Base-by-base conservation (phyloP, 2,797 vertebrate species). In the Apodemus agrarius region DNA sequence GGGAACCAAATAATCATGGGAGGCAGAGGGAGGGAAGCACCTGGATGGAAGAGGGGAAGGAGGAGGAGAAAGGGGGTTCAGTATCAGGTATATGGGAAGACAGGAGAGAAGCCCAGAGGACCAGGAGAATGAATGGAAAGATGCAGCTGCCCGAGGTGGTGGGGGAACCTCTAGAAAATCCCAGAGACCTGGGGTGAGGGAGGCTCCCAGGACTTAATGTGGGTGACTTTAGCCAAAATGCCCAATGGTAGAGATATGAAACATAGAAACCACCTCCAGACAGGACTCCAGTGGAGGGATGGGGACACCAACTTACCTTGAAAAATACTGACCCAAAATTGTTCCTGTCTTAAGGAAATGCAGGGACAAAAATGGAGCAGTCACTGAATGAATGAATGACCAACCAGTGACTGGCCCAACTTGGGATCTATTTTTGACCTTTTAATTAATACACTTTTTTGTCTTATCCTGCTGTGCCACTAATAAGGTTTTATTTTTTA, bases 361-460 rank as follows among this genome's bases (percentile, higher is more conserved):
- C 16, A n/a, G 67, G 67, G 34, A n/a, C 16, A 69, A 37, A 69
- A 69, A 69, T 69, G 34, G 16, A 69, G 17, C 34, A 69, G 67
- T 37, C 67, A n/a, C 13, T 69, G 34, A 69, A 69, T n/a, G 26
- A 65, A 65, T 65, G 31, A 69, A 69, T 69, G 65, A 16, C 31
- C 65, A 69, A 69, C 67, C 34, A 69, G 34, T 69, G 34, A 69
- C 16, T 1, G 8, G 67, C 67, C 16, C 67, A 69, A 69, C 34
- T n/a, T 69, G 67, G 67, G 67, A n/a, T 69, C 67, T 34, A 69
- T 69, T 79, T 83, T 61, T 96, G 76, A 83, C 91, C 22, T 52
- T 94, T 94, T 94, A 96, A 83, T 91, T 96, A 96, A 93, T 93
- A 83, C 1, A 87, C 14, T 72, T 94, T 94, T 97, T 83, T 93